phyloP scores from a whole-genome alignment of 2,113 vertebrate genomes.

The Clinocottus analis region DNA sequence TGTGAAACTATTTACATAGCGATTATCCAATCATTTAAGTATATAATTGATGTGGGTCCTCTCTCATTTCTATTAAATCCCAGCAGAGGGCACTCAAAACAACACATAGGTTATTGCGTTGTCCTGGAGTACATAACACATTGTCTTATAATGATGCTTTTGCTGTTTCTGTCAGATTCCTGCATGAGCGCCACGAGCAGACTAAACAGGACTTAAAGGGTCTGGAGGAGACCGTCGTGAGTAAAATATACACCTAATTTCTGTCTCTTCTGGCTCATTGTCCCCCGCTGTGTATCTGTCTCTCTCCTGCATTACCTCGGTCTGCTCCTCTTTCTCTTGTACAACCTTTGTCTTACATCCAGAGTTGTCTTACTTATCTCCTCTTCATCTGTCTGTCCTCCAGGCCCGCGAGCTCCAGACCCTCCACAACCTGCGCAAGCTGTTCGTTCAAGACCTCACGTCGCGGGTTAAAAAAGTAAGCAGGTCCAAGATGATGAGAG shows the following conservation, averaged over 20 bases:
- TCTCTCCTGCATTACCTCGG: not conserved
- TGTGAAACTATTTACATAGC: not conserved
- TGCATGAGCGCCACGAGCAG: conserved; percentile 93
- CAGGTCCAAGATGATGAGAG: not conserved
- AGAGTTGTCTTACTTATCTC: conserved; percentile 10
- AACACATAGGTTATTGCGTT: not conserved
- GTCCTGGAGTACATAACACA: not conserved
- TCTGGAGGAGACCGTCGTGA: conserved; percentile 95
- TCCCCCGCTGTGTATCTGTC: not conserved
- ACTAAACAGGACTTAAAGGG: conserved; percentile 94
- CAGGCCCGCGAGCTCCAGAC: conserved; percentile 95
- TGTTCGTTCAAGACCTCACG: conserved; percentile 97
- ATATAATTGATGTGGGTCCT: not conserved
- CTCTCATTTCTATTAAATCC: not conserved
- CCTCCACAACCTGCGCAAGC: conserved; percentile 97
- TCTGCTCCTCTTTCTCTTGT: not conserved
- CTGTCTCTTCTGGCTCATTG: not conserved
- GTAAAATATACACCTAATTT: conserved; percentile 59
- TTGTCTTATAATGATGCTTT: not conserved
- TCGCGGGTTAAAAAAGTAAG: conserved; percentile 94
- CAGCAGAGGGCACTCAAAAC: conserved; percentile 11
- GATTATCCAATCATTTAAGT: not conserved
- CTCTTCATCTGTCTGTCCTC: conserved; percentile 31
- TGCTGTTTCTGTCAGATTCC: conserved; percentile 84
- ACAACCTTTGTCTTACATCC: not conserved